Conservation (phyloP, 2,113 vertebrate genomes). For the Tachysurus vachellii region DNA sequence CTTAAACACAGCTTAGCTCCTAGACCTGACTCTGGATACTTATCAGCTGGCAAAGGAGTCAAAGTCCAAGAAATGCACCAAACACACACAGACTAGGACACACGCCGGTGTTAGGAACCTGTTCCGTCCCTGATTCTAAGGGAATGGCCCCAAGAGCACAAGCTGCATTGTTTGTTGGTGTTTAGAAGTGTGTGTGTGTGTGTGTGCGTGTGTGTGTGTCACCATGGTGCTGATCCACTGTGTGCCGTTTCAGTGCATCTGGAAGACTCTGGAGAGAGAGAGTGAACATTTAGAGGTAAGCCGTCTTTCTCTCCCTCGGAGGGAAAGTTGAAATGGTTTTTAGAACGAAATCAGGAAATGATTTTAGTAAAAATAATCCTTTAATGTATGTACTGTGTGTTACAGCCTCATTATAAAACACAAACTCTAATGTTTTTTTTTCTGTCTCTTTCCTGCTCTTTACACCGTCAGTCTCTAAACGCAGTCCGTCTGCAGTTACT, state of each 20-base stretch:
- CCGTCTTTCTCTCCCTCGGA: background rate
- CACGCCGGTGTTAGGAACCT: background rate
- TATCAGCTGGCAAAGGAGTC: conserved; percentile 40
- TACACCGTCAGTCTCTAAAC: background rate
- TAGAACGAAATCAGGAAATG: background rate
- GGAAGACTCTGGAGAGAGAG: conserved; percentile 66
- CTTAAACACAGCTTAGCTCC: conserved; percentile 59
- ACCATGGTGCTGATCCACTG: conserved; percentile 73
- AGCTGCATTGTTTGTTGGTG: conserved; percentile 32
- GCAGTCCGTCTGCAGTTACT: background rate
- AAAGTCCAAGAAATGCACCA: conserved; percentile 37
- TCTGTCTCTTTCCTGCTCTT: background rate
- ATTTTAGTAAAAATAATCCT: too few relatives aligned
- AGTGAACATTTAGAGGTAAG: conserved; percentile 76
- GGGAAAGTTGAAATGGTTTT: background rate
- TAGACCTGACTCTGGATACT: conserved; percentile 52
- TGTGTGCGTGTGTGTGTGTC: conserved; percentile 27
- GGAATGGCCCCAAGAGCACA: conserved; percentile 30
- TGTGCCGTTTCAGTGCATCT: conserved; percentile 81
- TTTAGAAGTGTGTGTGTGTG: conserved; percentile 37
- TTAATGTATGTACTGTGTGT: background rate
- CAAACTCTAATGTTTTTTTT: background rate
- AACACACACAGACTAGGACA: background rate
- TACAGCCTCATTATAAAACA: background rate
- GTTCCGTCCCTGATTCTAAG: background rate